Conservation (phyloP, 2,113 vertebrate genomes). For the Columba janthina region DNA sequence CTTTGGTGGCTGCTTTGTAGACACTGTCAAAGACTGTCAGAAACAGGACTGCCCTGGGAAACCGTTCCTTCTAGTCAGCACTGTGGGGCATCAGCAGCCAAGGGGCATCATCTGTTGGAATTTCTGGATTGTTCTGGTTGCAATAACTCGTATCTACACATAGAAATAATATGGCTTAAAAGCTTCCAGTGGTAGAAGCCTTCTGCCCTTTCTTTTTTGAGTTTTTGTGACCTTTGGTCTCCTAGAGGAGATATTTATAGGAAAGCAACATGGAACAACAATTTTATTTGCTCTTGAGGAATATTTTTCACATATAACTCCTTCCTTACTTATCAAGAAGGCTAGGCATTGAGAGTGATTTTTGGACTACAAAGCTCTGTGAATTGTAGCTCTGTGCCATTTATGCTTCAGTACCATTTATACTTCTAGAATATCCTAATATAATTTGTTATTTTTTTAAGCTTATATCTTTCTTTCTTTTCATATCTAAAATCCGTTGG, state of each 20-base stretch:
- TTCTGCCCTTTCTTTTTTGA: neutral
- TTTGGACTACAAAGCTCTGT: neutral
- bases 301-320: neutral
- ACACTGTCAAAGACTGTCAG: neutral
- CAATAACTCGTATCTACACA: neutral
- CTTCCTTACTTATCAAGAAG: neutral
- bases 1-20: neutral
- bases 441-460: neutral
- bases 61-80: neutral
- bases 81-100: accelerated
- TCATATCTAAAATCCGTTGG: neutral
- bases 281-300: neutral
- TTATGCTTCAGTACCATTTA: neutral
- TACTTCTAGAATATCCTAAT: neutral
- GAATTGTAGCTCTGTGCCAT: neutral
- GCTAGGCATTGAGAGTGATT: neutral
- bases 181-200: neutral
- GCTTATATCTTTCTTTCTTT: neutral
- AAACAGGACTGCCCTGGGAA: neutral
- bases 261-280: neutral
- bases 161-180: neutral
- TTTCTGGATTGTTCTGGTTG: neutral
- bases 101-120: neutral
- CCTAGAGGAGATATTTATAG: neutral
- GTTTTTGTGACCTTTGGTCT: neutral